phyloP scores from a whole-genome alignment of 2,797 vertebrate species.

The Uromys caudimaculatus region DNA sequence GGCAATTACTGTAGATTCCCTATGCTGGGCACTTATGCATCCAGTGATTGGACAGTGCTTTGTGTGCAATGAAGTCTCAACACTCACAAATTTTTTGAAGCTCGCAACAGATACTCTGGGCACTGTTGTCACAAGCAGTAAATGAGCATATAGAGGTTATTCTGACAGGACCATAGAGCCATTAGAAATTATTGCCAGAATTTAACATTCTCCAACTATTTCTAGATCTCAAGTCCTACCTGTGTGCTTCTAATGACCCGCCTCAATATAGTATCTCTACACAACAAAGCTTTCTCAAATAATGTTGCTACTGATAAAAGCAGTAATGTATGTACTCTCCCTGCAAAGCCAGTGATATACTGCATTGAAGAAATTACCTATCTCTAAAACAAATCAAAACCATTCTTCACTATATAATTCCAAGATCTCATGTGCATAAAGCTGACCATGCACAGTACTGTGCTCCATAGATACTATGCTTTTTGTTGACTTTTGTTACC shows the following conservation, averaged over 20 bases:
- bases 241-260: background rate
- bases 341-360: background rate
- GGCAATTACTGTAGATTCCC: background rate
- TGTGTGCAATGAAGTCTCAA: background rate
- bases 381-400: background rate
- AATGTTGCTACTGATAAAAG: background rate
- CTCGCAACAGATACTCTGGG: background rate
- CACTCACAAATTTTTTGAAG: background rate
- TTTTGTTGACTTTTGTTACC: background rate
- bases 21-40: background rate
- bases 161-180: background rate
- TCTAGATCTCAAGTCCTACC: background rate
- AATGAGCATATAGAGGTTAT: background rate
- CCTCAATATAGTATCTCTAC: background rate
- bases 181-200: background rate
- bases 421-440: background rate
- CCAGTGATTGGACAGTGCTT: background rate
- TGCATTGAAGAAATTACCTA: background rate
- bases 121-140: background rate
- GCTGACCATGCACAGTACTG: background rate
- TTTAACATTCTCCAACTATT: background rate
- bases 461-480: background rate
- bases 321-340: background rate
- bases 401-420: background rate
- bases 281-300: background rate